Base-by-base conservation (phyloP, 2,113 vertebrate species). In the Okapia johnstoni region DNA sequence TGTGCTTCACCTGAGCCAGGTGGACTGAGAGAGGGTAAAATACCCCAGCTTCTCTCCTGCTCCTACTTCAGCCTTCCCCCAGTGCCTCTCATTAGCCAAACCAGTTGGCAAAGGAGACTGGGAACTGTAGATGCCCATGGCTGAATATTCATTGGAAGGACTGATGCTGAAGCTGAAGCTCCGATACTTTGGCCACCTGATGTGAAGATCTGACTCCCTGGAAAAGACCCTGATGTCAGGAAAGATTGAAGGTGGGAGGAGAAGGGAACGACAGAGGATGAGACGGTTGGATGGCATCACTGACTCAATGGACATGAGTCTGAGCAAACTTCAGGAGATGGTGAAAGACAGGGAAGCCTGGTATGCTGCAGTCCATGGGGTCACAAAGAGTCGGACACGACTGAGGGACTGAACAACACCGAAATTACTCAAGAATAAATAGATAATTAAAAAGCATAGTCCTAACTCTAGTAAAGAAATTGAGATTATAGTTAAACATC, bases 401-500 rank as follows among this genome's bases (percentile, higher is more conserved):
- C n/a, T 40, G n/a, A 70, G n/a, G 4, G 19, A 40, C 19, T 40
- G 66, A 70, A 70, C n/a, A 70, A 40, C 66, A 70, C 19, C 10
- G 0, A 87, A 60, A 46, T 87, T 79, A 61, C 66, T 87, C 55
- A 87, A 79, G 84, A 87, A 79, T 48, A 79, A 52, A 52, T 6
- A 87, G 70, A 19, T 79, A 61, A 54, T 79, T 26, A 73, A 77
- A 50, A 50, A 77, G 43, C 33, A 60, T 60, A 77, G 52, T 17
- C 63, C 30, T 85, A 58, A 93, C 81, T 85, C 40, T 73, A n/a
- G 28, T 85, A 85, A 85, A 50, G 21, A 93, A 85, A 84, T 48
- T 26, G 50, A 85, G 55, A 57, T 66, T 70, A 85, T 26, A 57
- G 26, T 92, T 91, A 83, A 55, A 9, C 7, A 54, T 54, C 55